Conservation (phyloP, 2,797 vertebrate genomes). For the Scolopax rusticola region DNA sequence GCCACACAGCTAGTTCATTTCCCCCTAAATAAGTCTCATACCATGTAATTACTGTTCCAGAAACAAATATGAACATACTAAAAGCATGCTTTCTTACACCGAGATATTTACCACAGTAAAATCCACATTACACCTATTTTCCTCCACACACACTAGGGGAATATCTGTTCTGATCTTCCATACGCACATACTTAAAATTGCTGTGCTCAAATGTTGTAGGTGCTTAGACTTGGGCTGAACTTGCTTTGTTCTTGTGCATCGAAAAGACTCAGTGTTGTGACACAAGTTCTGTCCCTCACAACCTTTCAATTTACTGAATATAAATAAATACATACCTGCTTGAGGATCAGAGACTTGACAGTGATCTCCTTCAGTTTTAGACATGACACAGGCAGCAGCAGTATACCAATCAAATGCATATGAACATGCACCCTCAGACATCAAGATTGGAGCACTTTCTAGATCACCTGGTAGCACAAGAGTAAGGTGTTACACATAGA, state of each 20-base stretch:
- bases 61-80: background rate
- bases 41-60: background rate
- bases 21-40: background rate
- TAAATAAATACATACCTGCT: conserved; percentile 84
- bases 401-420: conserved; percentile 94
- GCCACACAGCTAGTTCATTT: background rate
- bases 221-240: background rate
- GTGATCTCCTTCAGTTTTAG: conserved; percentile 86
- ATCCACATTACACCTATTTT: background rate
- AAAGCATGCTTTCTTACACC: background rate
- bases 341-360: conserved; percentile 91
- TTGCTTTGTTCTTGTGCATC: accelerated
- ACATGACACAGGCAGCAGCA: conserved; percentile 90
- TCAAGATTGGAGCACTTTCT: conserved; percentile 88
- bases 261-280: background rate
- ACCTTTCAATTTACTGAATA: background rate
- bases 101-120: background rate
- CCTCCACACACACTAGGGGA: background rate
- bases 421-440: conserved; percentile 78
- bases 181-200: accelerated
- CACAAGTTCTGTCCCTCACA: background rate
- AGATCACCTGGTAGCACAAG: conserved; percentile 83
- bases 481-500: background rate
- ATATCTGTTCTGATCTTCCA: background rate
- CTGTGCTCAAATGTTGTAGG: background rate